These are phyloP conservation scores for Danaus melanippus DNA, from an alignment of 1,140 invertebrate species.

Conservation along the genomic window DNA sequence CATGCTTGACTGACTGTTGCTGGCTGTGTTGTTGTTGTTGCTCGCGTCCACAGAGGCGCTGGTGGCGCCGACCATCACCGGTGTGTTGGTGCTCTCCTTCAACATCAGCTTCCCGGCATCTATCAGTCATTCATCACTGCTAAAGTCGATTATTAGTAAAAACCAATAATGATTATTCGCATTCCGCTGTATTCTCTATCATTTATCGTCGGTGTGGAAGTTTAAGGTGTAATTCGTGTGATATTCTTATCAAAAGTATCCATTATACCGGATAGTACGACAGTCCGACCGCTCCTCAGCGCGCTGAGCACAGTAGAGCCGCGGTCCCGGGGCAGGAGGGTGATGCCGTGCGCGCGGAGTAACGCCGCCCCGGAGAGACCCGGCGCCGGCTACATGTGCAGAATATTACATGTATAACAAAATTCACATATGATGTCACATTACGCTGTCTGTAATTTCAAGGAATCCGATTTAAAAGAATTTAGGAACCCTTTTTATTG, in stretches of 20 bases:
- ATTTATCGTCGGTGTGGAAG: too few species aligned
- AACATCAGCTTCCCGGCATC: constrained; percentile 53
- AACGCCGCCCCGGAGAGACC: constrained; percentile 73
- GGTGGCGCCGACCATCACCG: not conserved
- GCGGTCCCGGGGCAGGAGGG: constrained; percentile 68
- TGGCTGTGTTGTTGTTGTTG: not conserved
- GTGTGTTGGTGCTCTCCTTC: constrained; percentile 32
- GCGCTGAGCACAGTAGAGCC: constrained; percentile 47
- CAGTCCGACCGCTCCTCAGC: constrained; percentile 50
- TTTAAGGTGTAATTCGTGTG: too few species aligned
- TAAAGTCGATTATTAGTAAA: too few species aligned
- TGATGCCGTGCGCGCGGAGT: constrained; percentile 82
- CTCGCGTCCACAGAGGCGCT: not conserved
- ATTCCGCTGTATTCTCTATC: too few species aligned
- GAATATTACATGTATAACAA: too few species aligned
- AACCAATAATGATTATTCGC: too few species aligned
- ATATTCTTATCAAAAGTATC: not conserved
- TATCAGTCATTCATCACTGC: constrained; percentile 7
- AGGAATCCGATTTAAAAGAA: too few species aligned
- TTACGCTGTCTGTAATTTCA: too few species aligned
- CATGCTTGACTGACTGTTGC: not conserved
- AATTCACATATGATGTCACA: too few species aligned
- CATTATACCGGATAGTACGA: constrained; percentile 41
- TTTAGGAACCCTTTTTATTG: too few species aligned
- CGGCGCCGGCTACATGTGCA: too few species aligned